A percentile compares a stretch with the other conserved stretches of the same genome.
Conservation (phyloP, 2,888 invertebrate genomes). For the Sarcophaga carnaria region DNA sequence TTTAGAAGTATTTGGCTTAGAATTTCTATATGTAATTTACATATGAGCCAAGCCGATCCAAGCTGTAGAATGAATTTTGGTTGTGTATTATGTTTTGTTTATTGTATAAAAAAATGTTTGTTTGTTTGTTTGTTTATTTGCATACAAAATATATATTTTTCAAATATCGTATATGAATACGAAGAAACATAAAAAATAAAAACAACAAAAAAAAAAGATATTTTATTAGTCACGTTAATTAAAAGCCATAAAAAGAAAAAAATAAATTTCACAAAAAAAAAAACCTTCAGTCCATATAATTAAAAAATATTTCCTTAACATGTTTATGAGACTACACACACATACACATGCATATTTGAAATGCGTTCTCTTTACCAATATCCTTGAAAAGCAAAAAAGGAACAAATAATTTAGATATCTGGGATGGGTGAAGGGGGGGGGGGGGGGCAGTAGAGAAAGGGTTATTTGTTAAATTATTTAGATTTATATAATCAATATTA, state of each 20-base stretch:
- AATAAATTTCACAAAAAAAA: conserved; percentile 21
- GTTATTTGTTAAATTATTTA: too few species aligned
- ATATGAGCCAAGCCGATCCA: conserved; percentile 26
- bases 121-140: not conserved
- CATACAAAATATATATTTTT: conserved; percentile 15
- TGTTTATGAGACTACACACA: not conserved
- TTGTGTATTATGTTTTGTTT: conserved; percentile 58
- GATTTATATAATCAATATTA: too few species aligned
- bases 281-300: conserved; percentile 34
- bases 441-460: too few species aligned
- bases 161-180: conserved; percentile 17
- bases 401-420: too few species aligned
- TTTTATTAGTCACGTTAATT: conserved; percentile 70
- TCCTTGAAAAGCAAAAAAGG: too few species aligned
- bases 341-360: conserved; percentile 11
- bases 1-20: not conserved
- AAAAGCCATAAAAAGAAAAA: conserved; percentile 62
- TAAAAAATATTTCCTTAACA: conserved; percentile 57
- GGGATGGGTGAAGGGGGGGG: too few species aligned
- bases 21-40: conserved; percentile 46
- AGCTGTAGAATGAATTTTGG: conserved; percentile 16
- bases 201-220: conserved; percentile 32
- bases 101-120: conserved; percentile 32
- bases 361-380: not conserved
- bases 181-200: not conserved